Conservation (phyloP, 2,888 invertebrate genomes). For the Ophraella communa region DNA sequence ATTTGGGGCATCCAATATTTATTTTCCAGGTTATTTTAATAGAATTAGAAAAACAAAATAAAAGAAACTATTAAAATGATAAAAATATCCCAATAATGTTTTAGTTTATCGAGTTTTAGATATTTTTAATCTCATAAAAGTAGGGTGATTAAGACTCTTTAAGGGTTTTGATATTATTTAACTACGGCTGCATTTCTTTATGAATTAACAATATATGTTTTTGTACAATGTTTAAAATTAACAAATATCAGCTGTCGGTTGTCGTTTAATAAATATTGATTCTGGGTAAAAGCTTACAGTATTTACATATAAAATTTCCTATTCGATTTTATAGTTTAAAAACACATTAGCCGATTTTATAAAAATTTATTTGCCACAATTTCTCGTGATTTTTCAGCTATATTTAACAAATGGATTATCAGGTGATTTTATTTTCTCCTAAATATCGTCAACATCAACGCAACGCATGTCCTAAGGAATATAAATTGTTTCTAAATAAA, state of each 20-base stretch:
- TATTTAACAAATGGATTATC: not conserved
- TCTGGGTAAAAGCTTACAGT: not conserved
- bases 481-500: not conserved
- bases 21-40: no score
- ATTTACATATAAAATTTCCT: slow-evolving; percentile 3
- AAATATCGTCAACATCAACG: not conserved
- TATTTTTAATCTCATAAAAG: no score
- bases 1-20: no score
- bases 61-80: no score
- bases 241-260: not conserved
- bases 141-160: no score
- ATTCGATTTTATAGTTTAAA: not conserved
- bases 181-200: not conserved
- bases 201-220: not conserved
- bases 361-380: not conserved
- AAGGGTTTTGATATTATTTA: no score
- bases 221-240: not conserved
- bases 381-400: not conserved
- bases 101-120: no score
- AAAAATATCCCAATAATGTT: no score
- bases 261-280: not conserved
- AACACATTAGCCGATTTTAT: not conserved
- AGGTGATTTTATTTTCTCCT: not conserved
- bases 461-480: not conserved
- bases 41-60: no score